A percentile compares a stretch with the other conserved stretches of the same genome.
Conservation (phyloP, 1,140 invertebrate species). For the Diorhabda elongata region DNA sequence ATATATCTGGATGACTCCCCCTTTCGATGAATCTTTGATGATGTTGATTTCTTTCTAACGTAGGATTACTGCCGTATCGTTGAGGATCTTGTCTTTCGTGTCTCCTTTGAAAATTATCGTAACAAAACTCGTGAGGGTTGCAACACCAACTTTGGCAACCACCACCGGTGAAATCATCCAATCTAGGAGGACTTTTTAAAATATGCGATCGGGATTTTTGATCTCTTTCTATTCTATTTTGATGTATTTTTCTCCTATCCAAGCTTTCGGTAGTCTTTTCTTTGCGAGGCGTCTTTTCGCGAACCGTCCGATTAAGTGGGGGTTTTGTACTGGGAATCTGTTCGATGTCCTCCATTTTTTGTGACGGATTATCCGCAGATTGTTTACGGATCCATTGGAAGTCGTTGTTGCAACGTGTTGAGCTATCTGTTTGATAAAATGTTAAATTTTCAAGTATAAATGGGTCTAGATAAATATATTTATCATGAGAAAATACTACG, state of each 20-base stretch:
- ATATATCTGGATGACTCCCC: slow-evolving; percentile 45
- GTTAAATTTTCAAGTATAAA: neutral
- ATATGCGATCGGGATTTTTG: slow-evolving; percentile 55
- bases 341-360: slow-evolving; percentile 39
- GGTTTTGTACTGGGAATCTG: slow-evolving; percentile 41
- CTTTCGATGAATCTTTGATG: slow-evolving; percentile 29
- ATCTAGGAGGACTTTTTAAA: slow-evolving; percentile 41
- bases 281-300: slow-evolving; percentile 33
- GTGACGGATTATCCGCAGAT: slow-evolving; percentile 31
- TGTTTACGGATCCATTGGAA: slow-evolving; percentile 55
- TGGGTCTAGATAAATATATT: too few species aligned
- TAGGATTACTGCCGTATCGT: slow-evolving; percentile 47
- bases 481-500: too few species aligned
- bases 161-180: slow-evolving; percentile 45
- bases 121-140: slow-evolving; percentile 43
- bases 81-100: slow-evolving; percentile 48
- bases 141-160: slow-evolving; percentile 48
- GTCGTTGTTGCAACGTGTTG: slow-evolving; percentile 55
- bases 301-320: slow-evolving; percentile 40
- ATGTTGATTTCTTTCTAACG: slow-evolving; percentile 42
- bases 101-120: slow-evolving; percentile 44
- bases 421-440: slow-evolving; percentile 38
- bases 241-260: slow-evolving; percentile 49
- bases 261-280: slow-evolving; percentile 50
- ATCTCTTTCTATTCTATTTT: slow-evolving; percentile 51